Percentiles rank a stretch among this genome's conserved stretches.
Evolutionary conservation across 2,888 invertebrate species (phyloP).

Genomic region (Drosophila atripex): DNA sequence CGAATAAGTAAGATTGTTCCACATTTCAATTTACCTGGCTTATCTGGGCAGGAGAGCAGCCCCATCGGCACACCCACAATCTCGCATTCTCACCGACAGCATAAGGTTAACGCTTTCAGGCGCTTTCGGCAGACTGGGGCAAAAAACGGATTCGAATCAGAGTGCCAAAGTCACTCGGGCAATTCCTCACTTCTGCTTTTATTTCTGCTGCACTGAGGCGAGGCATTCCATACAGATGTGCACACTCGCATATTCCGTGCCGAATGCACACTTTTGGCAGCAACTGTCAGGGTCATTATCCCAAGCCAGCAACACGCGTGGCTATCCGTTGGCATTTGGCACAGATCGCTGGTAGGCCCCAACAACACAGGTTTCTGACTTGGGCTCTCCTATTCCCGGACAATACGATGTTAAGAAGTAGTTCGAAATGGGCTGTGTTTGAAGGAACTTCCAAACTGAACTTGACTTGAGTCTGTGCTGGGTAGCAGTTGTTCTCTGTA

Average conservation of each 20-base stretch:
- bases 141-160: conserved; percentile 45
- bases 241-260: conserved; percentile 9
- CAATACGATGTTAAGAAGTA: no score
- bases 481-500: not conserved
- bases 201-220: conserved; percentile 28
- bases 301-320: conserved; percentile 53
- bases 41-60: conserved; percentile 8
- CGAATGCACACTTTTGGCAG: conserved; percentile 50
- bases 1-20: not conserved
- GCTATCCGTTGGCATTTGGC: conserved; percentile 39
- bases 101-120: conserved; percentile 11
- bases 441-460: no score
- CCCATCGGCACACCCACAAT: conserved; percentile 9
- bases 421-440: no score
- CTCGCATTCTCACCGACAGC: not conserved
- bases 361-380: not conserved
- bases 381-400: not conserved
- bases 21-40: not conserved
- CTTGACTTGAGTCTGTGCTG: not conserved
- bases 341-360: not conserved
- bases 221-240: conserved; percentile 17
- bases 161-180: conserved; percentile 43
- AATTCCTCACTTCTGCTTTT: conserved; percentile 64
- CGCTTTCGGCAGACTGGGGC: not conserved
- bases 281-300: conserved; percentile 69